These are phyloP conservation scores for Sesia apiformis DNA, from an alignment of 2,888 invertebrate species.

Conservation along the genomic window DNA sequence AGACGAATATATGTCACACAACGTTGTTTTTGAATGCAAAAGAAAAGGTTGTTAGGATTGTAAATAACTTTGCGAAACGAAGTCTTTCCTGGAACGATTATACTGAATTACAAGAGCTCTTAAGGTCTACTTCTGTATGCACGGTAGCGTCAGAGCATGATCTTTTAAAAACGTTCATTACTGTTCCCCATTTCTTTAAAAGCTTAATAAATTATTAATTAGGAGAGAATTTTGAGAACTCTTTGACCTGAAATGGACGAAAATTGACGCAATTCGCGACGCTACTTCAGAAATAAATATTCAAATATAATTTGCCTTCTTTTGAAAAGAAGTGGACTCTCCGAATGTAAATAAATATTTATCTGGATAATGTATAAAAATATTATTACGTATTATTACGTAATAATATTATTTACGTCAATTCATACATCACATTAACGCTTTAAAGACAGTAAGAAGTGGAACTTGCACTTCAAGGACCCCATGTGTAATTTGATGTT, in stretches of 20 bases:
- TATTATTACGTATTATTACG: too few species aligned
- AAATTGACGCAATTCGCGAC: slow-evolving; percentile 31
- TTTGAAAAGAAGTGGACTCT: too few species aligned
- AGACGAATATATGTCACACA: neutral
- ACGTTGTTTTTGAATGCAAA: slow-evolving; percentile 2
- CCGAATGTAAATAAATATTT: too few species aligned
- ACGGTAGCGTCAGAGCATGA: slow-evolving; percentile 17
- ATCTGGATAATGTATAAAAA: too few species aligned
- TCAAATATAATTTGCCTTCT: slow-evolving; percentile 8
- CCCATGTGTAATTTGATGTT: too few species aligned
- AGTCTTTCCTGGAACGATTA: slow-evolving; percentile 34
- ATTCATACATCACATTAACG: too few species aligned
- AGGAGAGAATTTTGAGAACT: slow-evolving; percentile 34
- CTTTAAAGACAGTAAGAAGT: too few species aligned
- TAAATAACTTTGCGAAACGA: slow-evolving; percentile 37
- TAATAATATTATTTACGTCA: too few species aligned
- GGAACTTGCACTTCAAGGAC: too few species aligned
- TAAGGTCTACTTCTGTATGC: slow-evolving; percentile 28
- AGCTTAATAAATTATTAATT: slow-evolving; percentile 59
- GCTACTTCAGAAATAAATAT: slow-evolving; percentile 32
- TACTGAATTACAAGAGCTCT: slow-evolving; percentile 39
- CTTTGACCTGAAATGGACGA: slow-evolving; percentile 16
- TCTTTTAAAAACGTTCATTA: slow-evolving; percentile 35
- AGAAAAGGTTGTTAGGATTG: slow-evolving; percentile 9
- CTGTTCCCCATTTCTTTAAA: slow-evolving; percentile 35